Evolutionary conservation across 2,113 vertebrate species (phyloP), one percentile per base, ranked within the genome.

Genomic region (Upupa epops): DNA sequence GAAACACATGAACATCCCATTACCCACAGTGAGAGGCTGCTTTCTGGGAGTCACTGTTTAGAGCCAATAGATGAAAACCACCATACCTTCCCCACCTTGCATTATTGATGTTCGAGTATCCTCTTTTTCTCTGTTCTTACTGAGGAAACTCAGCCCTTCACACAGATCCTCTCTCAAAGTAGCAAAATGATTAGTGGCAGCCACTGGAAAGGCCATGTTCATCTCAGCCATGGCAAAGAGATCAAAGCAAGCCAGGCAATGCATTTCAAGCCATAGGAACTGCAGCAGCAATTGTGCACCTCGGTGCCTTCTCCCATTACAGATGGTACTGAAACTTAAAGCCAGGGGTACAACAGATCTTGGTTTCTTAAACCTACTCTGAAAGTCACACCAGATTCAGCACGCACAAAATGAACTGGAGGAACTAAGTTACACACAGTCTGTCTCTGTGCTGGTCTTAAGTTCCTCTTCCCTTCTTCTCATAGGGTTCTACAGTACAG

Each of bases 1-100:
- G 69, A 72, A 80, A 80, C 6, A 5, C 2, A 0, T n/a, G 51
- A 17, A 56, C 1, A 3, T 40, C 49, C 54, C 4, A 1, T 16
- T 12, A 54, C 54, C 24, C 22, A 5, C 45, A 7, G 21, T 5
- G 34, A 69, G 26, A 34, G n/a, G n/a, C 45, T 66, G 49, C 40
- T 34, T 66, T 58, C 49, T 29, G 40, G 32, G 36, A 73, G 55
- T 8, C 65, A 74, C 5, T 6, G 29, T 72, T 77, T 58, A 73
- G 18, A 54, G 17, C 24, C 58, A 29, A 60, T 9, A 26, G 32
- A 70, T 8, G 17, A 69, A 79, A 83, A 71, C 9, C 4, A 52
- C 29, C 40, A 48, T n/a, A 45, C 6, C 15, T 17, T 42, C 51
- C 26, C 66, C 32, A 61, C 11, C 14, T 56, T 22, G 13, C 40